Evolutionary conservation across 2,113 vertebrate genomes (phyloP).

Genomic region (Microtus montanus): DNA sequence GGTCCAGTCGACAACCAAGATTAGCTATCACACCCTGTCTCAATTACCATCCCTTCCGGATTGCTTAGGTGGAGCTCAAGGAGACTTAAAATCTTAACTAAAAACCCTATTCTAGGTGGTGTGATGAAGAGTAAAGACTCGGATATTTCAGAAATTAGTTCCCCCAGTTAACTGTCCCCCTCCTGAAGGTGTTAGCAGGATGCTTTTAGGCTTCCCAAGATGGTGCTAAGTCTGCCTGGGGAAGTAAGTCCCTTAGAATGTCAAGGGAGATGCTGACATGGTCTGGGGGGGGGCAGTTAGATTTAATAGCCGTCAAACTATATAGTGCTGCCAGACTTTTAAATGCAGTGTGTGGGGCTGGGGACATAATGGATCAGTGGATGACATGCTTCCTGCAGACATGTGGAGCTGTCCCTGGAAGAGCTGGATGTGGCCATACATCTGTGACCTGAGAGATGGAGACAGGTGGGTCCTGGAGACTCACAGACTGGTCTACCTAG

Average conservation of each 20-base stretch:
- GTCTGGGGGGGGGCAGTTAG: neutral
- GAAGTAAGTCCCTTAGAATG: constrained; percentile 11
- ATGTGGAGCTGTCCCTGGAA: neutral
- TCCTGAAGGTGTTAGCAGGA: neutral
- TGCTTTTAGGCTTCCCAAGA: constrained; percentile 18
- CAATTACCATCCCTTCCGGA: constrained; percentile 4
- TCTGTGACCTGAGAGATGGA: neutral
- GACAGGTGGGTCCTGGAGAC: neutral
- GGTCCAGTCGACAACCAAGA: neutral
- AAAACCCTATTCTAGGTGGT: neutral
- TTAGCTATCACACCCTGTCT: neutral
- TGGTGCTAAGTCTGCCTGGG: neutral
- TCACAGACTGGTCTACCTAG: neutral
- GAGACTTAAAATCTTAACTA: neutral
- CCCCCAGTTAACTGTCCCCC: neutral
- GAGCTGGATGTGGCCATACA: neutral
- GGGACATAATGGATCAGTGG: too few relatives aligned
- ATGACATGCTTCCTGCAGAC: too few relatives aligned
- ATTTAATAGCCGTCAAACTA: constrained; percentile 13
- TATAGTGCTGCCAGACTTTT: neutral
- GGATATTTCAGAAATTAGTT: constrained; percentile 16
- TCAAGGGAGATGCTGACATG: constrained; percentile 10
- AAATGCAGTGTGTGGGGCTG: neutral
- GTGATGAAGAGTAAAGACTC: constrained; percentile 26
- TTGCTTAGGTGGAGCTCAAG: constrained; percentile 7